Evolutionary conservation across 2,888 invertebrate genomes (phyloP).

Genomic region (Formica aserva): DNA sequence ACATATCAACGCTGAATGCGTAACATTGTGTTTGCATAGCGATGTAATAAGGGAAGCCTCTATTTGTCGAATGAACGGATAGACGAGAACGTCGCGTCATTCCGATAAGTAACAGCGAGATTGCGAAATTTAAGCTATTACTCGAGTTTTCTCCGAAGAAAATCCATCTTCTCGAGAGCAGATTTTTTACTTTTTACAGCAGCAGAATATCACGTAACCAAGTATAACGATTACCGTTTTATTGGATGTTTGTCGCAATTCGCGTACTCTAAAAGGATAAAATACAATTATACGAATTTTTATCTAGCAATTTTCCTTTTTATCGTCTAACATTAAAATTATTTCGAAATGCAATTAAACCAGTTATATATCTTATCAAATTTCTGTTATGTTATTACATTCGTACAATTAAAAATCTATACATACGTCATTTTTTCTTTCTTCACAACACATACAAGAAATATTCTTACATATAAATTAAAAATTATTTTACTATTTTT

Average conservation of each 20-base stretch:
- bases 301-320: neutral
- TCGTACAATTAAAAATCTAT: neutral
- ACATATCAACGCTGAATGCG: neutral
- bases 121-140: slow-evolving; percentile 49
- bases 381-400: neutral
- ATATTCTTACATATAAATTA: slow-evolving; percentile 3
- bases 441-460: neutral
- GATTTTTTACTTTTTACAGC: slow-evolving; percentile 16
- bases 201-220: neutral
- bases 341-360: neutral
- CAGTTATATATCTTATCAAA: neutral
- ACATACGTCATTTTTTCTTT: neutral
- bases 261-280: neutral
- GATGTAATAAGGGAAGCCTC: slow-evolving; percentile 9
- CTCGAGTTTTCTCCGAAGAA: slow-evolving; percentile 29
- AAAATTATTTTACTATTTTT: slow-evolving; percentile 9
- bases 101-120: slow-evolving; percentile 43
- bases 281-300: neutral
- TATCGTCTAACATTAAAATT: slow-evolving; percentile 2
- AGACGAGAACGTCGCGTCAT: slow-evolving; percentile 29
- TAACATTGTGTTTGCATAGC: slow-evolving; percentile 26
- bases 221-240: slow-evolving; percentile 34
- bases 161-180: slow-evolving; percentile 35
- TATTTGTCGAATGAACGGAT: slow-evolving; percentile 11
- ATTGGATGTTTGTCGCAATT: slow-evolving; percentile 15